phyloP scores from a whole-genome alignment of 2,113 vertebrate species.

The Centrocercus urophasianus region DNA sequence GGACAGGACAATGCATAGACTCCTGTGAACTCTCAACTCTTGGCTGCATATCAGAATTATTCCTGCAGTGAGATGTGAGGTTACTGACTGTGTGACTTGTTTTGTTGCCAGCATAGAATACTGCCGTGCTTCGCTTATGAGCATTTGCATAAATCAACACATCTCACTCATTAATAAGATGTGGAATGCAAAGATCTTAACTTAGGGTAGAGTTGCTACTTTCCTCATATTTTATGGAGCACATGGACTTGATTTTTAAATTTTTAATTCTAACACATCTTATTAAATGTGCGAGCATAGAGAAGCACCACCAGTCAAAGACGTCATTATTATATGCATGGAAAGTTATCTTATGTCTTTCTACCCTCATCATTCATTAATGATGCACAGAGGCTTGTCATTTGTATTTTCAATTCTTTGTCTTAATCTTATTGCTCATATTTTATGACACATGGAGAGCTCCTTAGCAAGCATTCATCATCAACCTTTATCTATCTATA shows the following conservation, averaged over 20 bases:
- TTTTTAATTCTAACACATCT: slow-evolving; percentile 66
- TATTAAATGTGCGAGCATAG: slow-evolving; percentile 54
- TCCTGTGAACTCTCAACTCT: neutral
- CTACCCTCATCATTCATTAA: slow-evolving; percentile 67
- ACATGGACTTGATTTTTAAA: slow-evolving; percentile 53
- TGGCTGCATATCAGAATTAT: neutral
- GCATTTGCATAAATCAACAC: neutral
- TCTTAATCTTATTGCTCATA: slow-evolving; percentile 65
- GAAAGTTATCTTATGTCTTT: slow-evolving; percentile 54
- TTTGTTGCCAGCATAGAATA: neutral
- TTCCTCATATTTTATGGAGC: slow-evolving; percentile 63
- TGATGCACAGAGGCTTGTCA: slow-evolving; percentile 57
- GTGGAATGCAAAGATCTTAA: slow-evolving; percentile 36
- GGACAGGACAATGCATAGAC: neutral
- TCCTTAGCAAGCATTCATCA: slow-evolving; percentile 21
- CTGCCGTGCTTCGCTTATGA: neutral
- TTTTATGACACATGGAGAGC: slow-evolving; percentile 54
- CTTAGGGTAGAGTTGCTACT: slow-evolving; percentile 29
- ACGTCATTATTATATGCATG: slow-evolving; percentile 68
- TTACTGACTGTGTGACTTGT: neutral
- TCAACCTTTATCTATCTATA: neutral
- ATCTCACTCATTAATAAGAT: neutral
- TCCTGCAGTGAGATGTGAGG: neutral
- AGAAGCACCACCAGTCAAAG: slow-evolving; percentile 50
- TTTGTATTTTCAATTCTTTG: slow-evolving; percentile 69